A percentile compares a stretch with the other conserved stretches of the same genome.
Conservation (phyloP, 2,888 invertebrate genomes). For the Scaptomyza reducta region DNA sequence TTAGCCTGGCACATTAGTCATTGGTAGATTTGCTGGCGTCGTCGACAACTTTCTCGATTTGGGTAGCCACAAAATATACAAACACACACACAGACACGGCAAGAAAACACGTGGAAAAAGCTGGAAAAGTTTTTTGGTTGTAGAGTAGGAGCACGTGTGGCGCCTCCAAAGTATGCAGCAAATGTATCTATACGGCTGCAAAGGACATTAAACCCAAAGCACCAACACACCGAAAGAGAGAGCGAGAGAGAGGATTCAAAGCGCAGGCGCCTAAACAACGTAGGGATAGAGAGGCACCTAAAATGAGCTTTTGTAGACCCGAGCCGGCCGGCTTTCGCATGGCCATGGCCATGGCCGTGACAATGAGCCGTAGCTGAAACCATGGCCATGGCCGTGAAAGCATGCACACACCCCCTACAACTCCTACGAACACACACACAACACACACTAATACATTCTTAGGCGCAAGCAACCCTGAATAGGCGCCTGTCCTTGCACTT, state of each 20-base stretch:
- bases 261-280: constrained; percentile 13
- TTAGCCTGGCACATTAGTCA: constrained; percentile 66
- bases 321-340: constrained; percentile 55
- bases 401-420: not conserved
- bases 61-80: constrained; percentile 22
- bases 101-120: constrained; percentile 43
- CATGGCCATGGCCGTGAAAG: constrained; percentile 74
- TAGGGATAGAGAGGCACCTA: constrained; percentile 43
- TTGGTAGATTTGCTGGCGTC: constrained; percentile 56
- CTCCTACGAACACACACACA: not conserved
- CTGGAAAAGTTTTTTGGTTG: constrained; percentile 25
- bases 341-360: constrained; percentile 78
- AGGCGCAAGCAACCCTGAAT: not conserved
- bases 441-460: not conserved
- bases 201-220: constrained; percentile 81
- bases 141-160: constrained; percentile 26
- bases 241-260: constrained; percentile 10
- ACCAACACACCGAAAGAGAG: constrained; percentile 8
- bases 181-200: constrained; percentile 72
- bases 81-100: constrained; percentile 1
- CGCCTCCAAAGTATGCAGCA: constrained; percentile 50
- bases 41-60: constrained; percentile 68
- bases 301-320: constrained; percentile 48
- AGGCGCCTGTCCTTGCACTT: constrained; percentile 74
- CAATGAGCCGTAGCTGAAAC: constrained; percentile 53